Base-by-base conservation (phyloP, 2,888 invertebrate genomes). In the Papilio demoleus region DNA sequence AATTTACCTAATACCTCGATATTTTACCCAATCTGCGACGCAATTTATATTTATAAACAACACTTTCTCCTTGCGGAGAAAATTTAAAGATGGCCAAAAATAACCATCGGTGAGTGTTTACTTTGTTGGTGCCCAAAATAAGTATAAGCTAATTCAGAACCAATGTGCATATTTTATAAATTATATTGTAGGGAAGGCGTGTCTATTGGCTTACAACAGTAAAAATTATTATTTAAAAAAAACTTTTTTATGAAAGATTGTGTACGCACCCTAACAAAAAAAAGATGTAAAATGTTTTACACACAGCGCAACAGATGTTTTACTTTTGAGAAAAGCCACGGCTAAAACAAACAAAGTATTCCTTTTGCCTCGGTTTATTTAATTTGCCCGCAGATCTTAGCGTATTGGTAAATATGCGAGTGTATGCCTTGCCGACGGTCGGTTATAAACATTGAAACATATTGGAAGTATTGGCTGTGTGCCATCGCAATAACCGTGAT, bases 401-500 rank as follows among this genome's bases (percentile, higher is more conserved):
- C 65, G 65, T 61, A 61, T 61, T 56, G 53, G 69, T 69, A 65
- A 69, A 65, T 69, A 61, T 50, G 70, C 65, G 70, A 70, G 70
- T 70, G 64, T 73, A 72, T 72, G 71, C 68, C 70, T 70, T 73
- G 68, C 61, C 71, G 72, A 72, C 76, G 77, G 76, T 77, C 74
- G 77, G 77, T 78, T 79, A 80, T 84, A 79, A 81, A 76, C 80
- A 80, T 79, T 81, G 69, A 75, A 82, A 78, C 75, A 77, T 50
- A 68, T 81, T 78, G 78, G 79, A 76, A 80, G 78, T 77, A 81
- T 86, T 89, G 89, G 88, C 88, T 74, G 74, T 67, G 79, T 87
- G 89, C 89, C 88, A 88, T 81, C 78, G 73, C 79, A 78, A 76
- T 77, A 78, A 78, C 81, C 78, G 81, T 84, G 83, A 84, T 69